Conservation (phyloP, 1,140 invertebrate genomes). For the Spodoptera frugiperda region DNA sequence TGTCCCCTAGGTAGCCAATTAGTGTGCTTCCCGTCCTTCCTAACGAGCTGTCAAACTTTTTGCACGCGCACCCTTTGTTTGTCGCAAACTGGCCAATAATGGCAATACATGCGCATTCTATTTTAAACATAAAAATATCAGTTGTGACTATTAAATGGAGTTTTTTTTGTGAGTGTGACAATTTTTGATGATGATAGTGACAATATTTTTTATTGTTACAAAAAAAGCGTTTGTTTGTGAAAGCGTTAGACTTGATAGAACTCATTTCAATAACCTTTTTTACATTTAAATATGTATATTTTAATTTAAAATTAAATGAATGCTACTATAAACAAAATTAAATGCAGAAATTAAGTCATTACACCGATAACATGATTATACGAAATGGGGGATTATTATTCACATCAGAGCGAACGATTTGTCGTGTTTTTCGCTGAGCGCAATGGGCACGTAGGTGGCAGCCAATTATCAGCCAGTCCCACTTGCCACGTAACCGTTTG, state of each 20-base stretch:
- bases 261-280: no score
- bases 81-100: constrained; percentile 54
- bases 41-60: constrained; percentile 78
- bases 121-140: constrained; percentile 5
- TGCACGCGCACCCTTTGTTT: constrained; percentile 64
- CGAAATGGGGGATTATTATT: constrained; percentile 31
- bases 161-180: no score
- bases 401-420: constrained; percentile 29
- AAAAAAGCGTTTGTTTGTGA: no score
- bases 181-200: no score
- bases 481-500: constrained; percentile 34
- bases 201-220: no score
- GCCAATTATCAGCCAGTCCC: constrained; percentile 34
- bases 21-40: constrained; percentile 51
- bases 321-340: background rate
- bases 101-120: constrained; percentile 40
- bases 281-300: no score
- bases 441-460: constrained; percentile 30
- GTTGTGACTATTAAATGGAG: no score
- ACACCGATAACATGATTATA: constrained; percentile 8
- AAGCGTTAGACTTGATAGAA: no score
- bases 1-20: constrained; percentile 72
- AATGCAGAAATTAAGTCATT: constrained; percentile 14
- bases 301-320: background rate
- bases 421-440: constrained; percentile 22